Conservation (phyloP, 1,140 invertebrate species). For the Drosophila sechellia region DNA sequence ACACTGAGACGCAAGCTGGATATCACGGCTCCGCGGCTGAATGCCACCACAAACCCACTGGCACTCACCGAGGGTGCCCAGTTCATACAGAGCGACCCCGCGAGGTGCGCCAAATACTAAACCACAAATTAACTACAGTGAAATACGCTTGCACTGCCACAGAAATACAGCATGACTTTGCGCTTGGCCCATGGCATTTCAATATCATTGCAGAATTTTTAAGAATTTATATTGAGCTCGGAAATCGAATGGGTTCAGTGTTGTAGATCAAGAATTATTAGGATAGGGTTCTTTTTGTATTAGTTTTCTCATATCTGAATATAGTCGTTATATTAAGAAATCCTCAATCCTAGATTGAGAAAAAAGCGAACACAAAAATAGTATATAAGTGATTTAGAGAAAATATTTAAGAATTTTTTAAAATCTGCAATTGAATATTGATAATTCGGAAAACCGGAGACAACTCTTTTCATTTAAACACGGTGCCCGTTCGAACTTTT, state of each 20-base stretch:
- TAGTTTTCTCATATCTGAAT: too few relatives aligned
- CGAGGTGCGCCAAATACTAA: constrained; percentile 67
- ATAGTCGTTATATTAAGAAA: too few relatives aligned
- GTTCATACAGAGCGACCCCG: constrained; percentile 70
- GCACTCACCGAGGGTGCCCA: constrained; percentile 86
- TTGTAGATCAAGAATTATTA: too few relatives aligned
- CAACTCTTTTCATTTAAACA: constrained; percentile 18
- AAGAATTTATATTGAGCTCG: too few relatives aligned
- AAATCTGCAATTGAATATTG: constrained; percentile 5
- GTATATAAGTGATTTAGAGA: background rate
- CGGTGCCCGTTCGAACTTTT: background rate
- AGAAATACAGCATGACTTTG: constrained; percentile 38
- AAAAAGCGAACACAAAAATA: background rate
- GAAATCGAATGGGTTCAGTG: too few relatives aligned
- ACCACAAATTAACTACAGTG: constrained; percentile 19
- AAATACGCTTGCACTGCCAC: constrained; percentile 30
- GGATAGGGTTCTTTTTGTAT: too few relatives aligned
- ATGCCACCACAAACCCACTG: constrained; percentile 90
- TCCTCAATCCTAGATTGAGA: too few relatives aligned
- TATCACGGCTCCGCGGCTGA: constrained; percentile 88
- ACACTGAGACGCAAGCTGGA: constrained; percentile 85
- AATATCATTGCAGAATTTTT: constrained; percentile 21
- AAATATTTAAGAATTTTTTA: background rate
- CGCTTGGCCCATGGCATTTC: constrained; percentile 19
- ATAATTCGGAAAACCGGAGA: constrained; percentile 4